Evolutionary conservation across 2,888 invertebrate species (phyloP), one percentile per base, ranked within the genome.

Genomic region (Ypsolopha scabrella): DNA sequence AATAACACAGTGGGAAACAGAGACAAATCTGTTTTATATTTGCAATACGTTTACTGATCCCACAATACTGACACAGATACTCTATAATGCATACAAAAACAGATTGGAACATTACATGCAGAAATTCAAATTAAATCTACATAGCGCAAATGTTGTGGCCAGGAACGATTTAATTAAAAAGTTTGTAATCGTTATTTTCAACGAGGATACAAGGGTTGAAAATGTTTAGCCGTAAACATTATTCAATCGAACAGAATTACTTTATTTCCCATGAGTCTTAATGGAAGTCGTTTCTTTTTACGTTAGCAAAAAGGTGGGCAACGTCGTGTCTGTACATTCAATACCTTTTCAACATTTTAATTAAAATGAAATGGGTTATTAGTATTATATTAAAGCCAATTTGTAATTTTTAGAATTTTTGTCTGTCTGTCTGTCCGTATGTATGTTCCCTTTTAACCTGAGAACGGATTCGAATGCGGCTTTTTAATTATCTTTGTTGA

Each of bases 1-100:
- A 75, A 76, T 75, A 75, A 72, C 71, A 68, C 62, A 65, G 65
- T 56, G 67, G 67, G 66, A 72, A 74, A 75, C 69, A 69, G 65
- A 60, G 67, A 69, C 70, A 71, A 75, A 77, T 74, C 71, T 64
- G 60, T 67, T 73, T 70, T 63, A 65, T 67, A 71, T 70, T 65
- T 45, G 55, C 51, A 51, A 48, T 38, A 37, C 37, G 41, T 51
- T 53, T 41, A 53, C 51, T 39, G 52, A 52, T 53, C 51, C 37
- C 51, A 38, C 35, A 41, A 39, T 13, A 44, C 48, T 44, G 41
- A 11, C 45, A 34, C 7, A 6, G 41, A 11, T 34, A 34, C 7
- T n/a, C 43, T 34, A 43, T 46, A 46, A 54, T 48, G 45, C 50
- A 50, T 36, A 47, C 53, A 7, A 51, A 50, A 54, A 34, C 45